Percentiles rank a stretch among this genome's conserved stretches.
phyloP scores from a whole-genome alignment of 2,113 vertebrate species.

The Prolemur simus region DNA sequence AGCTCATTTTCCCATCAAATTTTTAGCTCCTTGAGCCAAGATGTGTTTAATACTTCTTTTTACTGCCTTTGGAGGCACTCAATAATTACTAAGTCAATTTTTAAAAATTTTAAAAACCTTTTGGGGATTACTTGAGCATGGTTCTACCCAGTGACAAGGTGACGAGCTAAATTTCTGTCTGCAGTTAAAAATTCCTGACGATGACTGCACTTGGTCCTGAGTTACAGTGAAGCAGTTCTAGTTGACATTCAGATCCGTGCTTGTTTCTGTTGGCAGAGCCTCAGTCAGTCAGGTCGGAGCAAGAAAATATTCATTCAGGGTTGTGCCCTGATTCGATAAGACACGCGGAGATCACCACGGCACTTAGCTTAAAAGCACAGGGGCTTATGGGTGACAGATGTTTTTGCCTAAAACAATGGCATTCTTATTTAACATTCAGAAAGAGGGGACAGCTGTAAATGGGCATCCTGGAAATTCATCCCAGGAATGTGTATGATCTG shows the following conservation, averaged over 20 bases:
- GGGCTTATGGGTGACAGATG: conserved; percentile 28
- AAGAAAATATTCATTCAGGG: neutral
- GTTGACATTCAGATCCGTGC: neutral
- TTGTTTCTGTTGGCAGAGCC: neutral
- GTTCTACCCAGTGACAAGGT: neutral
- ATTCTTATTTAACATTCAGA: conserved; percentile 22
- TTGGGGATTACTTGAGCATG: neutral
- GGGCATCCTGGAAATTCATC: conserved; percentile 15
- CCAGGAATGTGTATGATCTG: neutral
- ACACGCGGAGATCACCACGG: neutral
- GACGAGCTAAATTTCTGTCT: neutral
- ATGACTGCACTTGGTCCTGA: neutral
- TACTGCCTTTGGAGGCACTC: neutral
- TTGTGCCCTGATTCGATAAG: neutral
- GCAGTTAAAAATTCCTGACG: neutral
- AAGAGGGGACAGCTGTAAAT: conserved; percentile 12
- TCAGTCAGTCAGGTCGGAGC: neutral
- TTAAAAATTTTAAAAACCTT: neutral
- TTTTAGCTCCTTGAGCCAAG: neutral
- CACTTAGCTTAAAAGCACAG: neutral
- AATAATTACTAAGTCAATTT: neutral
- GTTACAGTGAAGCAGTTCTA: neutral
- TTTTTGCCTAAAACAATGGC: neutral
- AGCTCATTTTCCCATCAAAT: neutral
- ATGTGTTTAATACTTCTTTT: neutral